Base-by-base conservation (phyloP, 1,140 invertebrate species). In the Episyrphus balteatus region DNA sequence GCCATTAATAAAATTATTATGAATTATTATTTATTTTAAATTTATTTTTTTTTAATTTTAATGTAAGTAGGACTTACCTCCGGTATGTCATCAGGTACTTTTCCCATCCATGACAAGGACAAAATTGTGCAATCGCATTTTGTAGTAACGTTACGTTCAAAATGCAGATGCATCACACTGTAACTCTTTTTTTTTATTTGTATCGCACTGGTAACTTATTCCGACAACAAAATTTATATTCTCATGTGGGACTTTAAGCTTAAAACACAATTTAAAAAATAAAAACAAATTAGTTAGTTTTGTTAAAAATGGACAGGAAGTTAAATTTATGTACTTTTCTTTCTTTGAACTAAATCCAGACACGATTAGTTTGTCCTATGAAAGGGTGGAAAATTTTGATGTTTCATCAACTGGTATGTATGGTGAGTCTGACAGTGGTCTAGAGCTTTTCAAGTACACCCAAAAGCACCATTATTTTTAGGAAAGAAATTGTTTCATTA, bases 61-160 rank as follows among this genome's bases (percentile, higher is more conserved):
- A n/a, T n/a, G n/a, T n/a, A n/a, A 11, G 11, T 3, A 38, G 45
- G 32, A 70, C 76, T 80, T 75, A 91, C 87, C 81, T 92, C 88
- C 26, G 89, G 88, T 55, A 92, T 76, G 62, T 92, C 88, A 68
- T 96, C 92, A 47, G 92, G 92, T 55, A 95, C 89, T 72, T 95
- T 94, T 54, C 92, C 92, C 92, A 96, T 97, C 92, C 92, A 97
- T 58, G 92, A 94, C 59, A 97, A 75, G 53, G 90, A 91, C 51
- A 94, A 74, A 61, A 98, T 92, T 56, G 88, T 87, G 72, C 91
- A 95, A 73, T 97, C 92, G 71, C 90, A 92, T 71, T 89, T 85
- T 49, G 90, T 89, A 67, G 90, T 92, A 55, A 81, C 81, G 65
- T 88, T 91, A 57, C 86, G 83, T 71, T 98, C 93, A 70, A 96